These are phyloP conservation scores for Heliconius aoede DNA, from an alignment of 2,888 invertebrate genomes.

Conservation along the genomic window DNA sequence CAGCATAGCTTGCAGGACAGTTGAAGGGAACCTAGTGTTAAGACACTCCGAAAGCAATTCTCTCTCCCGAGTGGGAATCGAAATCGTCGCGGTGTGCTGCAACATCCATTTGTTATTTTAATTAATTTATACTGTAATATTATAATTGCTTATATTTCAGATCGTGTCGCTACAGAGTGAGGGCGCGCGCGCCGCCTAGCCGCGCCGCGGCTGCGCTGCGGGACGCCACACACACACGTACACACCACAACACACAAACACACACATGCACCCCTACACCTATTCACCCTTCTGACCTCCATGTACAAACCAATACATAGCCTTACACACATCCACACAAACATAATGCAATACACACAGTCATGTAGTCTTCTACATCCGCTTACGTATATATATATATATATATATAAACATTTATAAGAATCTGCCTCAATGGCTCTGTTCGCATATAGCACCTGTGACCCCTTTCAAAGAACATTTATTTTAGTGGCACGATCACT, in stretches of 20 bases:
- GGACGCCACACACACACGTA: conserved; percentile 25
- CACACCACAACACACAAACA: background rate
- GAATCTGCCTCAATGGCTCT: background rate
- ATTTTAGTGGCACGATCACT: background rate
- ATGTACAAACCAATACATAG: background rate
- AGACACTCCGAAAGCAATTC: background rate
- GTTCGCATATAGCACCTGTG: background rate
- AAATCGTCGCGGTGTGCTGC: background rate
- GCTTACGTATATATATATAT: background rate
- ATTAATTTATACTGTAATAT: background rate
- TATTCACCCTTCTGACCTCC: background rate
- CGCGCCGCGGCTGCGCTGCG: conserved; percentile 29
- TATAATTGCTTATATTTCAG: conserved; percentile 46
- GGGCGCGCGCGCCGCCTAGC: conserved; percentile 50
- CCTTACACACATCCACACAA: background rate
- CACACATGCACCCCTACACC: background rate
- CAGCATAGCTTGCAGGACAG: too few relatives aligned
- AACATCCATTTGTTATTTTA: too few relatives aligned
- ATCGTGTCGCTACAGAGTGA: conserved; percentile 42
- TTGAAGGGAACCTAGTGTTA: too few relatives aligned
- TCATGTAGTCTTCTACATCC: background rate
- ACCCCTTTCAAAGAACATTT: background rate
- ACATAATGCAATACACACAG: too few relatives aligned
- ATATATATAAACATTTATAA: background rate
- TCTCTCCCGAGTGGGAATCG: background rate